Base-by-base conservation (phyloP, 2,888 invertebrate genomes). In the Anoncus sp. region DNA sequence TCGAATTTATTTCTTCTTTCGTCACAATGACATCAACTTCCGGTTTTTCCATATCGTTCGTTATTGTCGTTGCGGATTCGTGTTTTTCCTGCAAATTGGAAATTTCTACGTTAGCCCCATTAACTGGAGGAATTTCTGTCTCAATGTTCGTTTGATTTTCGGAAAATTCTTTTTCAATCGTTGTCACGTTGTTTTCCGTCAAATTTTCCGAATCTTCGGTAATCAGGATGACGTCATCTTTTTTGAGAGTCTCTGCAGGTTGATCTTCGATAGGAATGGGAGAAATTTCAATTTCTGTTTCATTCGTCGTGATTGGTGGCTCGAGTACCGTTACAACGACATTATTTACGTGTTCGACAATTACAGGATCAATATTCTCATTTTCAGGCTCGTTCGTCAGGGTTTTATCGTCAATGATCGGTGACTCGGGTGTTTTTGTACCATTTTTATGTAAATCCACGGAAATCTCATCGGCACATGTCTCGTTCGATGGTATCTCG, bases 361-460 rank as follows among this genome's bases (percentile, higher is more conserved):
- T 18, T 1, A n/a, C n/a, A n/a, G n/a, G n/a, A n/a, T n/a, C n/a
- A n/a, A n/a, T 49, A 31, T 59, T 75, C 65, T 53, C 78, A 49
- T 43, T 63, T 66, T 78, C 57, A 20, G 77, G 79, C 62, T 65
- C 69, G 16, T 70, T 65, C 20, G 80, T 77, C 4, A 81, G 81
- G 18, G 82, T 85, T 12, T 24, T 67, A 14, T 87, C 85, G 27
- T 83, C 82, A 22, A 76, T 77, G 86, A 86, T 22, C 85, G 86
- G 0, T 82, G 82, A 79, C 84, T 85, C 1, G 85, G 84, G n/a
- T n/a, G n/a, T n/a, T n/a, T n/a, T n/a, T 38, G 82, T 85, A 62
- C 84, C 94, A 84, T 93, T 93, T 89, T 95, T 95, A 84, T 94
- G 94, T 81, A 94, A 93, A 89, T 95, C 94, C 92, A 94, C 94